These are phyloP conservation scores for Eulemur rubriventer DNA, from an alignment of 2,797 vertebrate genomes.

Conservation along the genomic window DNA sequence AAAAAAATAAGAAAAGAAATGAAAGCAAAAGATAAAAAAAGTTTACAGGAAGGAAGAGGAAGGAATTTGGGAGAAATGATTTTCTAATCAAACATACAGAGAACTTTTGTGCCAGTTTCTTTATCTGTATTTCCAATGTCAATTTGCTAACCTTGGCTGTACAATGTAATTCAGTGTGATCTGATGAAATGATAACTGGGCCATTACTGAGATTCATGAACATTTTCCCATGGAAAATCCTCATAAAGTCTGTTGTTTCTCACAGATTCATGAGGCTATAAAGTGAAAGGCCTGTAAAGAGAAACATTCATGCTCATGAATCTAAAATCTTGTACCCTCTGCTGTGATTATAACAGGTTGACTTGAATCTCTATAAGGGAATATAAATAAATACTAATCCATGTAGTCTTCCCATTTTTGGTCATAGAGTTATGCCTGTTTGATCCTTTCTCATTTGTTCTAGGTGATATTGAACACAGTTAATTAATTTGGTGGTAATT, in stretches of 20 bases:
- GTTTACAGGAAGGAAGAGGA: background rate
- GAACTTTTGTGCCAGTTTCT: background rate
- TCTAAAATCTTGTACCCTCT: background rate
- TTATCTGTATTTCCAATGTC: background rate
- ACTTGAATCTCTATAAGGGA: background rate
- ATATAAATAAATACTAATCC: background rate
- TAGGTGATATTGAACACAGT: background rate
- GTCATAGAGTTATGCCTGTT: background rate
- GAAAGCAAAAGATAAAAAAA: background rate
- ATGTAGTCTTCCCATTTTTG: background rate
- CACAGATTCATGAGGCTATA: slow-evolving; percentile 58
- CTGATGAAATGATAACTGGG: slow-evolving; percentile 10
- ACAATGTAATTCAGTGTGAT: background rate
- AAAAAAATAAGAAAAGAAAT: background rate
- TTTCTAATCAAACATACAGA: background rate
- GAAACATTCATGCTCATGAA: slow-evolving; percentile 22
- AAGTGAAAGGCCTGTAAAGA: background rate
- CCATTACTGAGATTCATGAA: slow-evolving; percentile 18
- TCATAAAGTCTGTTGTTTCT: slow-evolving; percentile 35
- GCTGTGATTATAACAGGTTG: background rate
- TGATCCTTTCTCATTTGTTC: background rate
- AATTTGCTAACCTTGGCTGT: background rate
- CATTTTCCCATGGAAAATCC: slow-evolving; percentile 58
- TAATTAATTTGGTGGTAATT: background rate
- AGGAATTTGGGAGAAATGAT: background rate